These are phyloP conservation scores for Plutella xylostella DNA, from an alignment of 2,888 invertebrate species.

Conservation along the genomic window DNA sequence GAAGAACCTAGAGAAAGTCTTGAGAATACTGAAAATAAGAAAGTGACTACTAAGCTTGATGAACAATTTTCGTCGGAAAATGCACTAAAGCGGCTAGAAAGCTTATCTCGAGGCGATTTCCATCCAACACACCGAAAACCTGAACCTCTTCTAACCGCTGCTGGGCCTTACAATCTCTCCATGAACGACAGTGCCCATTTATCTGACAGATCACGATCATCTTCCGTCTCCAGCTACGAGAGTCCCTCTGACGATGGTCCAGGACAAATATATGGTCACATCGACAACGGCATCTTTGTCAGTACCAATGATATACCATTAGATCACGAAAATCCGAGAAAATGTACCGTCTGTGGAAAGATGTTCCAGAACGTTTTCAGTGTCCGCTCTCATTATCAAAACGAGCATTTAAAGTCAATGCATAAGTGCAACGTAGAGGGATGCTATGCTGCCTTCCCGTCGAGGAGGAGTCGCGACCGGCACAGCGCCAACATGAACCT, in stretches of 20 bases:
- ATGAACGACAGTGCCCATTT: conserved; percentile 49
- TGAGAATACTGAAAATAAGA: conserved; percentile 27
- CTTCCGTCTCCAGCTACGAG: conserved; percentile 71
- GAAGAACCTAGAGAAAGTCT: conserved; percentile 41
- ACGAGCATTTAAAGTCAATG: conserved; percentile 94
- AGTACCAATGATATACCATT: conserved; percentile 86
- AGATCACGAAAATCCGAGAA: conserved; percentile 90
- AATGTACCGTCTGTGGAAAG: conserved; percentile 93
- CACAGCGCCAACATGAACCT: conserved; percentile 93
- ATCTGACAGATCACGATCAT: conserved; percentile 68
- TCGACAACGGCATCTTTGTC: conserved; percentile 79
- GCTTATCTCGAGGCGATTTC: conserved; percentile 82
- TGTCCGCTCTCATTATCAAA: conserved; percentile 95
- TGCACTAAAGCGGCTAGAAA: conserved; percentile 82
- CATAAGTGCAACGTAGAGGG: conserved; percentile 96
- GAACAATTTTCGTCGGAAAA: conserved; percentile 69
- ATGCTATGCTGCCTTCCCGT: conserved; percentile 94
- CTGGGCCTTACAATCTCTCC: conserved; percentile 46
- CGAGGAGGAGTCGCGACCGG: conserved; percentile 91
- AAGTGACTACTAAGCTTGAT: conserved; percentile 18
- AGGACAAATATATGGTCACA: conserved; percentile 77
- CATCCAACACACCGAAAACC: conserved; percentile 51
- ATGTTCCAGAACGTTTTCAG: conserved; percentile 94
- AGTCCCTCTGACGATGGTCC: conserved; percentile 72
- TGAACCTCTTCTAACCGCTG: conserved; percentile 30